A percentile compares a stretch with the other conserved stretches of the same genome.
Conservation (phyloP, 2,113 vertebrate genomes). For the Notiomystis cincta region DNA sequence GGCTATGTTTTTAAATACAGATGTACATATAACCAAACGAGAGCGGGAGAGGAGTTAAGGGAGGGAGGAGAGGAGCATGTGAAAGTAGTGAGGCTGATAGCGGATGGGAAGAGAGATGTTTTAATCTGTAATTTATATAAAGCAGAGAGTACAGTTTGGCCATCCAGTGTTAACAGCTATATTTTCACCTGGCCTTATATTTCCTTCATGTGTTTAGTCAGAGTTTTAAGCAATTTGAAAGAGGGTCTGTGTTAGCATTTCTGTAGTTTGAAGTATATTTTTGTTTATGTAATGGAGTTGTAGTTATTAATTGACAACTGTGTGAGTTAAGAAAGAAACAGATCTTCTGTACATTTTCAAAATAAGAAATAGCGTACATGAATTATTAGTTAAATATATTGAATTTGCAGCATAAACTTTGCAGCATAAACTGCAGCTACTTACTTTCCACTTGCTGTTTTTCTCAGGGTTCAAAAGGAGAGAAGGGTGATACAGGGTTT, state of each 20-base stretch:
- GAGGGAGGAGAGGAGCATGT: not conserved
- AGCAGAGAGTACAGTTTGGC: not conserved
- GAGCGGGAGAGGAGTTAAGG: not conserved
- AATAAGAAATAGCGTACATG: not conserved
- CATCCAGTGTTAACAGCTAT: not conserved
- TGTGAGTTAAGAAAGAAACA: not conserved
- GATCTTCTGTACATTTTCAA: not conserved
- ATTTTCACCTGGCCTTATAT: not conserved
- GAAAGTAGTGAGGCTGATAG: not conserved
- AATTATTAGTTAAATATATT: not conserved
- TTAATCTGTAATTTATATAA: not conserved
- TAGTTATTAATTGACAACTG: not conserved
- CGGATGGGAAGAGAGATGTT: not conserved
- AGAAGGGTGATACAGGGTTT: constrained; percentile 78
- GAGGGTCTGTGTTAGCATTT: not conserved
- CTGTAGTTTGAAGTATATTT: not conserved
- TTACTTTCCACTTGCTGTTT: not conserved
- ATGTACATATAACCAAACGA: fast-evolving
- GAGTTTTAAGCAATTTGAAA: not conserved
- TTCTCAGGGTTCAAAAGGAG: constrained; percentile 88
- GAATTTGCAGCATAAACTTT: not conserved
- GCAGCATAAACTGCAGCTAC: too few relatives aligned
- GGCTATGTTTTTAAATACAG: not conserved
- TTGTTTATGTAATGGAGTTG: fast-evolving
- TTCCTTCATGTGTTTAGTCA: not conserved